Conservation (phyloP, 2,888 invertebrate genomes). For the Tubulanus polymorphus region DNA sequence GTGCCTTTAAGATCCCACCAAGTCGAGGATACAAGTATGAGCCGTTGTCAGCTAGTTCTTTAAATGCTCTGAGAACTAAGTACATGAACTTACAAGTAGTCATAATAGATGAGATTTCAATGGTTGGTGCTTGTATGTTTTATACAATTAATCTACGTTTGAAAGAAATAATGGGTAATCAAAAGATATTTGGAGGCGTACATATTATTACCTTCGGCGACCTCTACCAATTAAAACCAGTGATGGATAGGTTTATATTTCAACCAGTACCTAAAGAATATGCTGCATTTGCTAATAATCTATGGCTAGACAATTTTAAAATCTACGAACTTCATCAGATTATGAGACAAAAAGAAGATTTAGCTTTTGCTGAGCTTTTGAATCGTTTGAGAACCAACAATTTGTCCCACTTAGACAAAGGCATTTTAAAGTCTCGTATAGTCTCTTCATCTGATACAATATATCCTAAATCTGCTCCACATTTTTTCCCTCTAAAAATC, state of each 20-base stretch:
- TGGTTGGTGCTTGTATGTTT: conserved; percentile 22
- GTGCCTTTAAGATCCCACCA: conserved; percentile 1
- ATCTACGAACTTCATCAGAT: neutral
- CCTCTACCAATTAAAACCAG: conserved; percentile 21
- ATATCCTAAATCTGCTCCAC: neutral
- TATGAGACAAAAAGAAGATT: conserved; percentile 5
- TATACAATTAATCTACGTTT: conserved; percentile 20
- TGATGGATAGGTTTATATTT: conserved; percentile 19
- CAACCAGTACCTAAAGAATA: neutral
- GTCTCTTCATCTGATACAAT: neutral
- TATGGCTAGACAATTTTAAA: neutral
- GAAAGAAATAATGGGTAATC: conserved; percentile 20
- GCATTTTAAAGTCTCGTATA: neutral
- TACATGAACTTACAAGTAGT: conserved; percentile 15
- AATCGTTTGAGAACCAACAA: neutral
- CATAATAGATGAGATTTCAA: conserved; percentile 24
- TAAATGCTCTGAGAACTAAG: no score
- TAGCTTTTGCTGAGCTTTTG: neutral
- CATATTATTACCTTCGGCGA: conserved; percentile 23
- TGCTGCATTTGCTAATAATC: neutral
- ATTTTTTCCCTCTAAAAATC: neutral
- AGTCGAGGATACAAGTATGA: conserved; percentile 15
- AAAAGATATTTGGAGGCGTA: conserved; percentile 21
- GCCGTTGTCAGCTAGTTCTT: no score
- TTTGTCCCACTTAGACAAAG: neutral